phyloP scores from a whole-genome alignment of 2,113 vertebrate species.

The Hiodon alosoides region DNA sequence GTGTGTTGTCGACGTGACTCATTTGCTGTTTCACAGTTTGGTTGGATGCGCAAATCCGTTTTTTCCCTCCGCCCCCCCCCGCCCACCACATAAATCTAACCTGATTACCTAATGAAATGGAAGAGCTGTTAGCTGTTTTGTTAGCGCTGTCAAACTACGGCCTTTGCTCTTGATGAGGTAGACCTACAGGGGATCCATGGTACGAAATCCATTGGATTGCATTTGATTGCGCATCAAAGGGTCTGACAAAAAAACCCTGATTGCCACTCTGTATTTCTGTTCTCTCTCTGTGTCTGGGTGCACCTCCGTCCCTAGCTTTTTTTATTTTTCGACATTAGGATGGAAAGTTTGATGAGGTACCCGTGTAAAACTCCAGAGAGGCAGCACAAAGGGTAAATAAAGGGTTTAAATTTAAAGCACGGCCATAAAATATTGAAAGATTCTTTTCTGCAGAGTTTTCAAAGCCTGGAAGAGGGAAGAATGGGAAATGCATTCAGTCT shows the following conservation, averaged over 20 bases:
- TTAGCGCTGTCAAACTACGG: too few species aligned
- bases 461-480: constrained; percentile 17
- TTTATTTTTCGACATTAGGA: not conserved
- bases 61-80: too few species aligned
- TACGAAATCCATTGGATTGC: too few species aligned
- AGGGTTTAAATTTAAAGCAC: constrained; percentile 14
- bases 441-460: constrained; percentile 15
- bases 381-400: constrained; percentile 7
- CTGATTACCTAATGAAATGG: too few species aligned
- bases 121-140: too few species aligned
- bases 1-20: not conserved
- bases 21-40: not conserved
- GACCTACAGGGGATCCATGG: too few species aligned
- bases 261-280: not conserved
- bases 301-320: not conserved
- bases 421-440: constrained; percentile 19
- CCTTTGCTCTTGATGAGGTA: too few species aligned
- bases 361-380: constrained; percentile 13
- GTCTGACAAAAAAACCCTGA: not conserved
- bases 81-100: too few species aligned
- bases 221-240: too few species aligned
- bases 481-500: constrained; percentile 1
- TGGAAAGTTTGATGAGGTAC: constrained; percentile 3
- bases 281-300: not conserved
- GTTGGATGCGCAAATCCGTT: too few species aligned